These are phyloP conservation scores for Callaeas wilsoni DNA, from an alignment of 2,113 vertebrate species.

Conservation along the genomic window DNA sequence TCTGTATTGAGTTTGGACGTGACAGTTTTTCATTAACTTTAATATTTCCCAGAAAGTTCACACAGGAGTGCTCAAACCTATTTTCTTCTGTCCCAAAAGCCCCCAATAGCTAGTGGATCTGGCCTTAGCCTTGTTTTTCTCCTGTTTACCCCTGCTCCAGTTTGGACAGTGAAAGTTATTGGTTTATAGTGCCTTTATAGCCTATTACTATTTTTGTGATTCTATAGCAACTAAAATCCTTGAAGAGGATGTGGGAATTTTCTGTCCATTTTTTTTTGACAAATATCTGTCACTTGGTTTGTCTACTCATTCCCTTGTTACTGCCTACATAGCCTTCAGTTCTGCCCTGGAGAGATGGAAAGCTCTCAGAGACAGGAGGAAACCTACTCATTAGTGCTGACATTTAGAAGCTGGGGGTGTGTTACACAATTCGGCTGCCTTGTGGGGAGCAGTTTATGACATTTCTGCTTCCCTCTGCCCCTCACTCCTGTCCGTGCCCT, in stretches of 20 bases:
- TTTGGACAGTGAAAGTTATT: not conserved
- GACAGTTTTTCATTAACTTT: constrained; percentile 10
- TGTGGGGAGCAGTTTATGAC: not conserved
- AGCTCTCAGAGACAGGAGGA: not conserved
- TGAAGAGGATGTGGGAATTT: not conserved
- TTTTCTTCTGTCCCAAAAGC: not conserved
- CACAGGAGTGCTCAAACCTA: not conserved
- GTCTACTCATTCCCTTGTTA: constrained; percentile 15
- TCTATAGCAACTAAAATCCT: constrained; percentile 2
- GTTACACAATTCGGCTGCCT: not conserved
- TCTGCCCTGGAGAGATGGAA: not conserved
- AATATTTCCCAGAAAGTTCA: constrained; percentile 20
- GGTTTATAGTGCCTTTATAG: not conserved
- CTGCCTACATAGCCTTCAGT: constrained; percentile 1
- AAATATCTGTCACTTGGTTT: constrained; percentile 45
- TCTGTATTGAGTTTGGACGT: not conserved
- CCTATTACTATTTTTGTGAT: not conserved
- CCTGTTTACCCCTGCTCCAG: not conserved
- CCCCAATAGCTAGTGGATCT: not conserved
- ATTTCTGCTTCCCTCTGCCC: not conserved
- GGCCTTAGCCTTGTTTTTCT: not conserved
- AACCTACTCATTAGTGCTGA: not conserved
- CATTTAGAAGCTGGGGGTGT: constrained; percentile 36
- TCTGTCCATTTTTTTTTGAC: constrained; percentile 9
- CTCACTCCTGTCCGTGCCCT: not conserved